Evolutionary conservation across 2,113 vertebrate genomes (phyloP).

Genomic region (Catagonus wagneri): DNA sequence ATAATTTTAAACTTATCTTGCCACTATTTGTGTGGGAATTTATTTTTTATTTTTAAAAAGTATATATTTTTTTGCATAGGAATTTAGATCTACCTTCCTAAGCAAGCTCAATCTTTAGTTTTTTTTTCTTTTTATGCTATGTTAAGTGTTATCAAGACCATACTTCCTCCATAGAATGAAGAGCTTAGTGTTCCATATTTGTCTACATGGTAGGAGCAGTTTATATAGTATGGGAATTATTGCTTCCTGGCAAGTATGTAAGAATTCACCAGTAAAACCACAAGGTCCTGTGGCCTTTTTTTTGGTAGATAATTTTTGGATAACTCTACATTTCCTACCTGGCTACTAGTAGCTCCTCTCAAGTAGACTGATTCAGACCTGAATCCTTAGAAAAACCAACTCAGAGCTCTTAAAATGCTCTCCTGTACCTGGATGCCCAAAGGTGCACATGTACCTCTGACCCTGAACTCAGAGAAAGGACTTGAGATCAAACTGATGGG

Average conservation of each 20-base stretch:
- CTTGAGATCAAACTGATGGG: background rate
- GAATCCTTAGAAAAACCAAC: background rate
- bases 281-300: background rate
- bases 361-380: background rate
- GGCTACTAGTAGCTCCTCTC: background rate
- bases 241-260: background rate
- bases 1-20: slow-evolving; percentile 21
- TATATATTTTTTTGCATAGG: background rate
- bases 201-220: background rate
- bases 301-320: background rate
- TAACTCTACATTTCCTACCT: background rate
- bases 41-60: too few species aligned
- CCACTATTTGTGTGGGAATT: background rate
- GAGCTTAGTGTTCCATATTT: background rate
- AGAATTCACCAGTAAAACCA: slow-evolving; percentile 53
- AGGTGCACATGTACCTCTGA: background rate
- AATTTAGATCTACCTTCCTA: background rate
- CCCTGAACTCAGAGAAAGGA: background rate
- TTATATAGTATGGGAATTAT: background rate
- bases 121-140: background rate
- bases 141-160: background rate
- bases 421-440: background rate
- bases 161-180: background rate
- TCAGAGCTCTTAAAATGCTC: background rate
- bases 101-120: background rate